Percentiles rank a stretch among this genome's conserved stretches.
phyloP scores from a whole-genome alignment of 2,797 vertebrate genomes.

The Threskiornis aethiopicus region DNA sequence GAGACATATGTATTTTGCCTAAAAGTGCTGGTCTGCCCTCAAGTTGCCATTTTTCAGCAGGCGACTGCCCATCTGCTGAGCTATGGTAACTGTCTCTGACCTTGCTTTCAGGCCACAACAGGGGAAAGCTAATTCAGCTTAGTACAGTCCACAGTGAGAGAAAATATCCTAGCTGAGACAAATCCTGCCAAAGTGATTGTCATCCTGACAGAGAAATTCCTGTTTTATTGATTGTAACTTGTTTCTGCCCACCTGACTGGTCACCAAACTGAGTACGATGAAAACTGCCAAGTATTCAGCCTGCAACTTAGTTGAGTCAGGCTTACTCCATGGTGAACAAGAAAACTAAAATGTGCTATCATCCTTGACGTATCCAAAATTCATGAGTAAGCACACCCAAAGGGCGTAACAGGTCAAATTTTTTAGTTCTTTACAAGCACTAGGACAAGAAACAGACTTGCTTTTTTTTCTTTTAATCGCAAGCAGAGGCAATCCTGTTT shows the following conservation, averaged over 20 bases:
- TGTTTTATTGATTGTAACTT: not conserved
- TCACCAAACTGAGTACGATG: not conserved
- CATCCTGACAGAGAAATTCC: not conserved
- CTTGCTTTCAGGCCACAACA: not conserved
- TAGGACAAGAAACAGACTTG: not conserved
- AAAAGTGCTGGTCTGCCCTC: not conserved
- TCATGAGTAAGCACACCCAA: not conserved
- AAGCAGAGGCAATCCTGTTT: not conserved
- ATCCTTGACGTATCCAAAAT: constrained; percentile 5
- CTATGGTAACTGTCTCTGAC: not conserved
- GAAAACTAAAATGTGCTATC: not conserved
- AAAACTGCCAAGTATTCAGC: constrained; percentile 14
- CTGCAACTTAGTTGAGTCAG: not conserved
- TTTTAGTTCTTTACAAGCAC: not conserved
- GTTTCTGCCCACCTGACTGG: not conserved
- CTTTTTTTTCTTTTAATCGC: not conserved
- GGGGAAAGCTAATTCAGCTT: not conserved
- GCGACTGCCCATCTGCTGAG: not conserved
- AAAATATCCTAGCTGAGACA: not conserved
- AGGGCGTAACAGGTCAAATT: not conserved
- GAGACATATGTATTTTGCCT: not conserved
- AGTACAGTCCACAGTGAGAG: not conserved
- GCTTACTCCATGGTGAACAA: not conserved
- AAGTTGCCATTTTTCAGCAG: not conserved
- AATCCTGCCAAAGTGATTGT: not conserved